Evolutionary conservation across 2,797 vertebrate species (phyloP), one percentile per base, ranked within the genome.

Genomic region (Pseudopleuronectes americanus): DNA sequence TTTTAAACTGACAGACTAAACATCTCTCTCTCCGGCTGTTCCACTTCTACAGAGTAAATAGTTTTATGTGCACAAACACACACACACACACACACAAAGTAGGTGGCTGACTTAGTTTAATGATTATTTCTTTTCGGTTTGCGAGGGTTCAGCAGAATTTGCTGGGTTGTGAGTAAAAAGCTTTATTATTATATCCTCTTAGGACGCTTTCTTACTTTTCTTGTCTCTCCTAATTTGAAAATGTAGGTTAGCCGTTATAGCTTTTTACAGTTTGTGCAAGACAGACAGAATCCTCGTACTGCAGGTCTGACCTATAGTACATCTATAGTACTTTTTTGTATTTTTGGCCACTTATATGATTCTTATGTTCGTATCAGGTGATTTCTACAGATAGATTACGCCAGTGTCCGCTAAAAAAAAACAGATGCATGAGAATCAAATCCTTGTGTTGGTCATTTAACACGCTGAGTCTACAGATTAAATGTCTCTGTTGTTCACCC

Each of bases 1-100:
- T 95, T 94, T 94, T 94, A 93, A 94, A 94, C 93, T 94, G 93
- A 94, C 93, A 95, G 91, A 93, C 92, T 94, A 94, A 95, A 94
- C 94, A 95, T 93, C 90, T 88, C 88, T 92, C 89, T 92, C 91
- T 84, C 88, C 26, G 80, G 84, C 89, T 94, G 87, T 91, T 94
- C 90, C 91, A 93, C 86, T 93, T 94, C 88, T 89, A 81, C 90
- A 90, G 84, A 91, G 92, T 92, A 93, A 94, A 94, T 89, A 92
- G 88, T 91, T 92, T 87, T 84, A 89, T 72, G 73, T 76, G 84
- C 87, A 82, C 75, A 70, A 67, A 62, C n/a, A 48, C 69, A 52
- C 57, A 41, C 26, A 54, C 51, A 53, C 57, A 72, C 57, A 70
- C 63, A 68, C 73, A 71, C 67, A 79, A 64, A 75, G 69, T 79